Conservation (phyloP, 2,888 invertebrate species). For the Eledona agricola region DNA sequence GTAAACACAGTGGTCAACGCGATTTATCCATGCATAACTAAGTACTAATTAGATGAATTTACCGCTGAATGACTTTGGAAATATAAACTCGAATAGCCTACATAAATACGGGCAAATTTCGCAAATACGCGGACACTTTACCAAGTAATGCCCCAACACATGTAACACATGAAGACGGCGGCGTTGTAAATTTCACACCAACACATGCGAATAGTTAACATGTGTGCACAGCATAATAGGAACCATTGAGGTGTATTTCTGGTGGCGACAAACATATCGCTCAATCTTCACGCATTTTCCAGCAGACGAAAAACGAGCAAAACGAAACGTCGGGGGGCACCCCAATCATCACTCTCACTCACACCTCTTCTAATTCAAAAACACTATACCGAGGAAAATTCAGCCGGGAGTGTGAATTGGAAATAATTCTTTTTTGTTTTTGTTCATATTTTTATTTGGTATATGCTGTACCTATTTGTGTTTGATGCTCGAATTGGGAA, state of each 20-base stretch:
- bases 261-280: conserved; percentile 35
- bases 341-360: no score
- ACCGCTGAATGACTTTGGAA: conserved; percentile 21
- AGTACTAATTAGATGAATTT: conserved; percentile 29
- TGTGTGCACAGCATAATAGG: conserved; percentile 48
- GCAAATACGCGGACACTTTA: conserved; percentile 17
- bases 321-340: no score
- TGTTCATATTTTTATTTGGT: no score
- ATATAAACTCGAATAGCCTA: conserved; percentile 14
- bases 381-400: no score
- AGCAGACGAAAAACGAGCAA: no score
- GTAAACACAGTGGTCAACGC: conserved; percentile 14
- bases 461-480: no score
- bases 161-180: conserved; percentile 49
- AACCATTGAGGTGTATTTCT: conserved; percentile 50
- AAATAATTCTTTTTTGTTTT: no score
- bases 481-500: no score
- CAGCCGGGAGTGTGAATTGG: no score
- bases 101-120: conserved; percentile 28
- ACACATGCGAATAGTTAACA: conserved; percentile 47
- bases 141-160: conserved; percentile 40
- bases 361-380: no score
- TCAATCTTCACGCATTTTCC: no score
- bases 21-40: conserved; percentile 23
- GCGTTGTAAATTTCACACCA: conserved; percentile 48